Evolutionary conservation across 2,113 vertebrate species (phyloP).

Genomic region (Podarcis muralis): DNA sequence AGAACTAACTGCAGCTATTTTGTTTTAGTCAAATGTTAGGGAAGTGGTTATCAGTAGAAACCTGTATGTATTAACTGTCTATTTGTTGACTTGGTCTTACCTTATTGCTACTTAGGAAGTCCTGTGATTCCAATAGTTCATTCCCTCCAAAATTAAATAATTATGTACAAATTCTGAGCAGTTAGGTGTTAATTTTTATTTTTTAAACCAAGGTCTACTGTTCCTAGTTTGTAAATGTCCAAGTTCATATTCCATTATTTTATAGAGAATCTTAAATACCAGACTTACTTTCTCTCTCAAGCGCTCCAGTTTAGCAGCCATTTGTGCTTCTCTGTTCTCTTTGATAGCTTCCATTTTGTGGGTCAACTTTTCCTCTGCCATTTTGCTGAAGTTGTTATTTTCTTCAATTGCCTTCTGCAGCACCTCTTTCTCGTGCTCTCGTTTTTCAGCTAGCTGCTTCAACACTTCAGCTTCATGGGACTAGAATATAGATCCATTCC

Average conservation of each 20-base stretch:
- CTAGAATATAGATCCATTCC: constrained; percentile 64
- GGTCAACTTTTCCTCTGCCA: constrained; percentile 92
- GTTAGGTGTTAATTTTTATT: neutral
- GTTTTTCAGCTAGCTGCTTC: constrained; percentile 93
- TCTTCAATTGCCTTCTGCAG: constrained; percentile 94
- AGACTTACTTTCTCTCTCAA: constrained; percentile 91
- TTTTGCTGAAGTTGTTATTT: constrained; percentile 94
- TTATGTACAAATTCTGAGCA: neutral
- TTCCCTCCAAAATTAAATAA: neutral
- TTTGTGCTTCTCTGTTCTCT: constrained; percentile 91
- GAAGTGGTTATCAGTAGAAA: neutral
- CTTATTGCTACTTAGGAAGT: neutral
- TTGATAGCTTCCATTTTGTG: constrained; percentile 97
- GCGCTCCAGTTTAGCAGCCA: constrained; percentile 92
- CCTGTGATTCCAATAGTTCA: neutral
- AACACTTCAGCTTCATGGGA: constrained; percentile 91
- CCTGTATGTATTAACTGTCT: neutral
- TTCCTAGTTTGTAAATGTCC: neutral
- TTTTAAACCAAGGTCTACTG: neutral
- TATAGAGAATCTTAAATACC: neutral
- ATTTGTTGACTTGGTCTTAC: neutral
- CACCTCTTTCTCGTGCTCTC: constrained; percentile 96
- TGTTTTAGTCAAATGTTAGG: neutral
- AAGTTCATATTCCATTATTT: neutral
- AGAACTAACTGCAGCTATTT: neutral